phyloP scores from a whole-genome alignment of 2,888 invertebrate species.

The Leucophenga maculata region DNA sequence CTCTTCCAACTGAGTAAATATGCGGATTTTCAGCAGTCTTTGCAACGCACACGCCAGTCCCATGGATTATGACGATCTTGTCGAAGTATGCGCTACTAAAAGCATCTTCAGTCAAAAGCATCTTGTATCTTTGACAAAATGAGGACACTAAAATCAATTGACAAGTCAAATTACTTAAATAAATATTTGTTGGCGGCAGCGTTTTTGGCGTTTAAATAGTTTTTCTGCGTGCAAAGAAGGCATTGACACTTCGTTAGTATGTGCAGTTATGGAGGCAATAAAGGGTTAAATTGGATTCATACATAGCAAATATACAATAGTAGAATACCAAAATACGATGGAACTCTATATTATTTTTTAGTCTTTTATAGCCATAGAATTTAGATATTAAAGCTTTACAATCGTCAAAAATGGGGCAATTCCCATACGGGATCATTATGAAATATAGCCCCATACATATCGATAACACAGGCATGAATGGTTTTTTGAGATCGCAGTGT shows the following conservation, averaged over 20 bases:
- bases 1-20: constrained; percentile 14
- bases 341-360: too few species aligned
- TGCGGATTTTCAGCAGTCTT: not conserved
- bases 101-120: constrained; percentile 1
- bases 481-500: too few species aligned
- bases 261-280: too few species aligned
- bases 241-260: not conserved
- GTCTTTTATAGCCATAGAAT: too few species aligned
- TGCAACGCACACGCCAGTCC: not conserved
- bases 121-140: constrained; percentile 34
- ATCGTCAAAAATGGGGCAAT: too few species aligned
- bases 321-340: too few species aligned
- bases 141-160: constrained; percentile 41
- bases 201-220: not conserved
- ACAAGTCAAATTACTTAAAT: constrained; percentile 43
- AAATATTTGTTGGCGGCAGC: constrained; percentile 25
- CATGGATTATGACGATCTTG: not conserved
- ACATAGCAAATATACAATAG: too few species aligned
- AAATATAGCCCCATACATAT: too few species aligned
- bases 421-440: too few species aligned
- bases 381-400: too few species aligned
- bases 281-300: too few species aligned
- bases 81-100: constrained; percentile 5
- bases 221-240: not conserved
- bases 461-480: too few species aligned